phyloP scores from a whole-genome alignment of 2,888 invertebrate genomes.

The Blastobasis lacticolella region DNA sequence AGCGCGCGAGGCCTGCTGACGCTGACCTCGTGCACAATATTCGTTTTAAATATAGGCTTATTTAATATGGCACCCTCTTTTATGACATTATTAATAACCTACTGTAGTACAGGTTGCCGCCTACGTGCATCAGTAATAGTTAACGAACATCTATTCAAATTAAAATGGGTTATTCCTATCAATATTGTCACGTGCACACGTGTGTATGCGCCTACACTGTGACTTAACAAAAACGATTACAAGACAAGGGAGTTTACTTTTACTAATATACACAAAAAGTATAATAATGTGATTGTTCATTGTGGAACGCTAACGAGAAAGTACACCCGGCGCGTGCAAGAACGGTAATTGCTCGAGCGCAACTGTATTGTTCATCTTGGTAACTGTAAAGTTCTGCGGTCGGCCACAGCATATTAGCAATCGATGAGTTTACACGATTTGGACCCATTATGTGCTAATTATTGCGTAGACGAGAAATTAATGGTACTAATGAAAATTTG shows the following conservation, averaged over 20 bases:
- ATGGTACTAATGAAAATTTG: no score
- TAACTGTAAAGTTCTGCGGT: constrained; percentile 1
- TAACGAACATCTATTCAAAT: background rate
- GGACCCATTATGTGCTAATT: background rate
- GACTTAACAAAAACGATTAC: no score
- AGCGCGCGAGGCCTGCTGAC: constrained; percentile 37
- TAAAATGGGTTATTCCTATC: background rate
- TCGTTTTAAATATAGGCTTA: no score
- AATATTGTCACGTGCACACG: background rate
- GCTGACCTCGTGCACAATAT: constrained; percentile 11
- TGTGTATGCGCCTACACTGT: background rate
- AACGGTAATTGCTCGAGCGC: constrained; percentile 41
- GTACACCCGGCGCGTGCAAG: constrained; percentile 47
- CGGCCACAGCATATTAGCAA: background rate
- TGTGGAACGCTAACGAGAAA: constrained; percentile 49
- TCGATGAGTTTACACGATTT: background rate
- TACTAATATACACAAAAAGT: constrained; percentile 51
- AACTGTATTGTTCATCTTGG: constrained; percentile 34
- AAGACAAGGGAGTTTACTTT: constrained; percentile 39
- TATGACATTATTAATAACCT: no score
- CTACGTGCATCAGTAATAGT: constrained; percentile 17
- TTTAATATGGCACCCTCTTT: no score
- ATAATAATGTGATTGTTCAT: constrained; percentile 56
- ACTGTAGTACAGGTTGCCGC: constrained; percentile 5
- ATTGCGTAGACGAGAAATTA: background rate